Evolutionary conservation across 64 coral and sea anemone genomes (phyloP).

Genomic region (Trachythela sp.): DNA sequence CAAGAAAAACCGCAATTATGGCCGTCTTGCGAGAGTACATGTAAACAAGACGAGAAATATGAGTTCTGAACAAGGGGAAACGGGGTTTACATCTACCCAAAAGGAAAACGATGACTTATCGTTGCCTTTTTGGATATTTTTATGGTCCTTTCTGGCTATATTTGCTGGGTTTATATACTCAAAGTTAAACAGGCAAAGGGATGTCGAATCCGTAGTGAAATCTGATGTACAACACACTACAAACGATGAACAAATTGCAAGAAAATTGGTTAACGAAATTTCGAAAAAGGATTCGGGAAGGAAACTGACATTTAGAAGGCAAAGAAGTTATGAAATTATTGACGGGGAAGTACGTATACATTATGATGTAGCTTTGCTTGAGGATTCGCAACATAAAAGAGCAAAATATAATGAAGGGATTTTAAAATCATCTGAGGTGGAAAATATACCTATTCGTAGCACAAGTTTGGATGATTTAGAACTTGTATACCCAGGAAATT

Average conservation of each 20-base stretch:
- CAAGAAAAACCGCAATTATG: neutral
- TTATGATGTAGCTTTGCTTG: neutral
- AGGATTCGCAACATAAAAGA: neutral
- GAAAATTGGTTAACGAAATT: slow-evolving; percentile 18
- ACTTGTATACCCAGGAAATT: neutral
- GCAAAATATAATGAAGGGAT: neutral
- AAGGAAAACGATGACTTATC: neutral
- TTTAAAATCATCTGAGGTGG: neutral
- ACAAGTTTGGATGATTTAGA: neutral
- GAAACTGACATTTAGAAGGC: neutral
- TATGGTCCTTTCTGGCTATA: neutral
- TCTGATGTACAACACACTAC: neutral
- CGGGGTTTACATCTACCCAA: neutral
- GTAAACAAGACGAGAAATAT: neutral
- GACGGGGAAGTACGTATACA: slow-evolving; percentile 19
- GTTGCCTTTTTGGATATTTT: slow-evolving; percentile 9
- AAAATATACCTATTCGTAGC: neutral
- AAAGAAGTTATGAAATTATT: slow-evolving; percentile 22
- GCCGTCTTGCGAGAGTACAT: neutral
- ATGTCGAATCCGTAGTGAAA: neutral
- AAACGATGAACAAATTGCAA: slow-evolving; percentile 11
- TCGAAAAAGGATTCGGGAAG: neutral
- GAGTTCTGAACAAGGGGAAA: neutral
- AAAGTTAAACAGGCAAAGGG: neutral
- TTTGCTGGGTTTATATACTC: neutral